Evolutionary conservation across 1,140 invertebrate genomes (phyloP).

Genomic region (Drosophila santomea): DNA sequence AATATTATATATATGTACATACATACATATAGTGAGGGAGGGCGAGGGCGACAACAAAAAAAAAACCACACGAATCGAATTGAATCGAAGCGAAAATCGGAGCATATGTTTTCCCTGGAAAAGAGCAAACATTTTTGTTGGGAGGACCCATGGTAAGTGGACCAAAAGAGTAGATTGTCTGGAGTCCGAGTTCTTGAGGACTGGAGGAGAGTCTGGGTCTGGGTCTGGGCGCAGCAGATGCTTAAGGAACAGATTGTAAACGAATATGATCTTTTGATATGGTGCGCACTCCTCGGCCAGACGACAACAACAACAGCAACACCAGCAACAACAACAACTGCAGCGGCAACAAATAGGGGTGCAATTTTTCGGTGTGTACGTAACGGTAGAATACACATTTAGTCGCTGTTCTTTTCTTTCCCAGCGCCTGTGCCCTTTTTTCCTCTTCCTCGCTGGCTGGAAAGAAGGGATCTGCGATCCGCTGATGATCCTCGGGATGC

Average conservation of each 20-base stretch:
- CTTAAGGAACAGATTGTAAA: conserved; percentile 78
- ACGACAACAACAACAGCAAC: conserved; percentile 40
- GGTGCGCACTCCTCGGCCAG: conserved; percentile 68
- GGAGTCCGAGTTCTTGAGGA: conserved; percentile 8
- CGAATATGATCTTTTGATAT: conserved; percentile 81
- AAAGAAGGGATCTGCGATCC: conserved; percentile 60
- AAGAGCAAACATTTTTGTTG: conserved; percentile 43
- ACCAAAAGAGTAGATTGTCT: conserved; percentile 14
- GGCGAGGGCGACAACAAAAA: conserved; percentile 30
- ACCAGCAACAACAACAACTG: conserved; percentile 32
- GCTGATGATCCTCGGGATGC: conserved; percentile 48
- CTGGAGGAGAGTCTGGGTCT: conserved; percentile 48
- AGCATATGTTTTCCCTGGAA: conserved; percentile 78
- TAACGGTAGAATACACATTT: conserved; percentile 74
- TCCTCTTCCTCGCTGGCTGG: conserved; percentile 6
- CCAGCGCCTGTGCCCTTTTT: conserved; percentile 14
- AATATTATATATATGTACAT: no score
- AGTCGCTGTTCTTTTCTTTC: conserved; percentile 53
- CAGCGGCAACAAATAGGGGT: conserved; percentile 63
- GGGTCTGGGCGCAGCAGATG: conserved; percentile 69
- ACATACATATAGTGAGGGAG: not conserved
- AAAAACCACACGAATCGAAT: conserved; percentile 32
- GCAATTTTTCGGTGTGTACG: conserved; percentile 77
- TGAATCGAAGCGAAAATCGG: conserved; percentile 41
- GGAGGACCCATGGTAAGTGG: conserved; percentile 38